These are phyloP conservation scores for Sarcophilus harrisii DNA, from an alignment of 2,797 vertebrate species.

Conservation along the genomic window DNA sequence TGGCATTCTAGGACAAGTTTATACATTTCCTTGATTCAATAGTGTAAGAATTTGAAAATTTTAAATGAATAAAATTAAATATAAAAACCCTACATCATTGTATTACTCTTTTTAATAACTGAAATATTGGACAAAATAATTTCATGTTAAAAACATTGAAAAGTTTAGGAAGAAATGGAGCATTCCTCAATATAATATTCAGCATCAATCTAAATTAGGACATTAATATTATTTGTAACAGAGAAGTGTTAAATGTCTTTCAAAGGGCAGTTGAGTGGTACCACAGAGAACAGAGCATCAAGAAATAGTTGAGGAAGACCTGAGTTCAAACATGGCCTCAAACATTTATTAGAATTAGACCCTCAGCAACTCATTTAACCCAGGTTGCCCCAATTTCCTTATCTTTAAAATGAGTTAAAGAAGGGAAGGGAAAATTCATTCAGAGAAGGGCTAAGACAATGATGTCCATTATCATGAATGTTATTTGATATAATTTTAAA, in stretches of 20 bases:
- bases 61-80: background rate
- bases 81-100: background rate
- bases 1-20: background rate
- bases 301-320: background rate
- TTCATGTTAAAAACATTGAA: background rate
- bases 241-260: background rate
- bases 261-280: background rate
- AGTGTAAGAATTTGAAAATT: constrained; percentile 18
- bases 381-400: background rate
- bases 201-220: background rate
- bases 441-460: background rate
- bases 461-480: background rate
- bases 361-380: background rate
- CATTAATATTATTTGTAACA: background rate
- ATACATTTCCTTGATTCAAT: constrained; percentile 1
- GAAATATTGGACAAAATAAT: background rate
- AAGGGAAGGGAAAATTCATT: background rate
- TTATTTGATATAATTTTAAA: background rate
- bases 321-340: background rate
- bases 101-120: background rate
- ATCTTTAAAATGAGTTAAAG: background rate
- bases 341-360: background rate
- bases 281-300: background rate
- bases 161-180: background rate
- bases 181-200: background rate